Base-by-base conservation (phyloP, 2,113 vertebrate genomes). In the Cyrtonyx montezumae region DNA sequence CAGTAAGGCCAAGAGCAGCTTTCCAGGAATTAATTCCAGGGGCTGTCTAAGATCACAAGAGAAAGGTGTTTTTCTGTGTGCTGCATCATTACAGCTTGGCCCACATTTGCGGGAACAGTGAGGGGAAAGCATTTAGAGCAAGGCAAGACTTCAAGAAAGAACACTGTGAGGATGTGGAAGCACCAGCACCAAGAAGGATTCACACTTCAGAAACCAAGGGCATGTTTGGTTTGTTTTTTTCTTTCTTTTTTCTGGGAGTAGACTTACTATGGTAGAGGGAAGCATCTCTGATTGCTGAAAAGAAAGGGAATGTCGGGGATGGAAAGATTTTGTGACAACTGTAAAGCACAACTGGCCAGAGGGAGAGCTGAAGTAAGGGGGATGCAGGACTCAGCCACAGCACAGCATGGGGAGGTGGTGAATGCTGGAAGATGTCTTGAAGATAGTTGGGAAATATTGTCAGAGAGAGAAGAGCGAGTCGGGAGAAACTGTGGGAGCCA, bases 21-120 rank as follows among this genome's bases (percentile, higher is more conserved):
- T 96, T 94, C 93, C 89, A 96, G 93, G 93, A 96, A 94, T 91
- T 94, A 91, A 90, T 93, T 96, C 79, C 82, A 90, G n/a, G 62
- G 73, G 73, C 91, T 94, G 91, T 61, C 68, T 95, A 59, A 83
- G 79, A 95, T 94, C 89, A 96, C 48, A 96, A 32, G 61, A 90
- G 71, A 91, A 95, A 92, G 84, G 93, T 92, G 84, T 78, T 96
- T 95, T 93, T 91, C 71, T 78, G 53, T 59, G 34, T 86, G 93
- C 87, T 88, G 91, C 87, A 92, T 91, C 89, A 69, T 91, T 92
- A 96, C 84, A 94, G 87, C 43, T 93, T 90, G 95, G 87, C 85
- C 94, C 93, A 94, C 94, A 92, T 94, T 95, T 92, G 85, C 68
- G 80, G 66, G 82, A 92, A 85, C 56, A 92, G 76, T 10, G 21